A percentile compares a stretch with the other conserved stretches of the same genome.
phyloP scores from a whole-genome alignment of 2,888 invertebrate species.

The Dicyrtomina minuta region DNA sequence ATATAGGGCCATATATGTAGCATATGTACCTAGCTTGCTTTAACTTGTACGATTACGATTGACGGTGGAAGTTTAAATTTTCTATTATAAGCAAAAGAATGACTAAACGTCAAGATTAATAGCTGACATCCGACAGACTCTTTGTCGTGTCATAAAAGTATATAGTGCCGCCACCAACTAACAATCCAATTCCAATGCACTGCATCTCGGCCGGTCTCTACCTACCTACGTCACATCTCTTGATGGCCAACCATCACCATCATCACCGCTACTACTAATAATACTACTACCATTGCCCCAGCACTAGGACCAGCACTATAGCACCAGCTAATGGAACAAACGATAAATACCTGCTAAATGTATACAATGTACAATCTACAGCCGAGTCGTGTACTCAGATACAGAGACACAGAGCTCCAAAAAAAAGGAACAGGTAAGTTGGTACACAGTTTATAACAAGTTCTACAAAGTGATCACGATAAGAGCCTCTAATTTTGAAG shows the following conservation, averaged over 20 bases:
- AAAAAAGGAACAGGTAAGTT: neutral
- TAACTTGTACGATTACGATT: neutral
- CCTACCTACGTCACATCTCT: neutral
- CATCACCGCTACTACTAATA: too few relatives aligned
- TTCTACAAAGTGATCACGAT: neutral
- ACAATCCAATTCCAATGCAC: neutral
- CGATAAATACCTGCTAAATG: constrained; percentile 23
- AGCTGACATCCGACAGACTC: constrained; percentile 28
- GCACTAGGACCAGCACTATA: neutral
- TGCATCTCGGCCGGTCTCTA: neutral
- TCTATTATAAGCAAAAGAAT: constrained; percentile 16
- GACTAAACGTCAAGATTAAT: constrained; percentile 30
- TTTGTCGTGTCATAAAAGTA: constrained; percentile 26
- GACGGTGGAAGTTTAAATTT: constrained; percentile 8
- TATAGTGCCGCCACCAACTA: neutral
- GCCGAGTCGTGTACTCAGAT: too few relatives aligned
- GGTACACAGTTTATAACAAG: too few relatives aligned
- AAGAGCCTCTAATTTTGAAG: constrained; percentile 26
- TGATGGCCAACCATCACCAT: too few relatives aligned
- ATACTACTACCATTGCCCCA: neutral
- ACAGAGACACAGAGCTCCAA: neutral
- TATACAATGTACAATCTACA: neutral
- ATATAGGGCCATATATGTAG: too few relatives aligned
- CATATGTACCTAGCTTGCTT: too few relatives aligned
- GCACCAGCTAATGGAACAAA: constrained; percentile 27